phyloP scores from a whole-genome alignment of 1,140 invertebrate species.

The Gryllus bimaculatus region DNA sequence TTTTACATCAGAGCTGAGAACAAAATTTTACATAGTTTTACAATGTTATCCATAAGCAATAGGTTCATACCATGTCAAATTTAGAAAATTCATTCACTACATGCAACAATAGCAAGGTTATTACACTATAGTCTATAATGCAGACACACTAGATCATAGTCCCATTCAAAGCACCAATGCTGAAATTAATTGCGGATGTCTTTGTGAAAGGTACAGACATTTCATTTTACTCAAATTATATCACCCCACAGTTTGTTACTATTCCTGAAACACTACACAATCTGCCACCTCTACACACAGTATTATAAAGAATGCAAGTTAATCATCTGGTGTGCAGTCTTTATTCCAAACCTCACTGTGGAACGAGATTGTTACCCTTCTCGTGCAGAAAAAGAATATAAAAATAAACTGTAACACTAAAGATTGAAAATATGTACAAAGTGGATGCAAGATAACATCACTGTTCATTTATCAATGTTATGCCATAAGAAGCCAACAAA shows the following conservation, averaged over 20 bases:
- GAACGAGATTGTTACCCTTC: not conserved
- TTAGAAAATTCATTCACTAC: too few relatives aligned
- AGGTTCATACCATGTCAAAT: too few relatives aligned
- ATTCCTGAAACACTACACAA: not conserved
- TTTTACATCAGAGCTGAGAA: not conserved
- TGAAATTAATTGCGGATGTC: not conserved
- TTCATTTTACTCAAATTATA: not conserved
- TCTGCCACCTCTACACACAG: not conserved
- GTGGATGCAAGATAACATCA: not conserved
- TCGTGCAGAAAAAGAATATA: constrained; percentile 8
- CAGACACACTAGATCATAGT: not conserved
- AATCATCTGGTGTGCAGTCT: not conserved
- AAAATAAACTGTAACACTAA: constrained; percentile 6
- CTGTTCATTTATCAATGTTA: constrained; percentile 36
- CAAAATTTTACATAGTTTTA: too few relatives aligned
- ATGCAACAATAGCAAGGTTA: too few relatives aligned
- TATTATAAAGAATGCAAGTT: not conserved
- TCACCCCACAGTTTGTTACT: not conserved
- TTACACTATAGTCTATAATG: too few relatives aligned
- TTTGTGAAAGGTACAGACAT: not conserved
- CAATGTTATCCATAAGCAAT: too few relatives aligned
- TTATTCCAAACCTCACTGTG: not conserved
- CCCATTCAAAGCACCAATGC: not conserved
- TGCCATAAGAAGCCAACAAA: constrained; percentile 85
- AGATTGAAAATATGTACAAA: constrained; percentile 15